Evolutionary conservation across 2,113 vertebrate genomes (phyloP), one percentile per base, ranked within the genome.

Genomic region (Leptobrachium ailaonicum): DNA sequence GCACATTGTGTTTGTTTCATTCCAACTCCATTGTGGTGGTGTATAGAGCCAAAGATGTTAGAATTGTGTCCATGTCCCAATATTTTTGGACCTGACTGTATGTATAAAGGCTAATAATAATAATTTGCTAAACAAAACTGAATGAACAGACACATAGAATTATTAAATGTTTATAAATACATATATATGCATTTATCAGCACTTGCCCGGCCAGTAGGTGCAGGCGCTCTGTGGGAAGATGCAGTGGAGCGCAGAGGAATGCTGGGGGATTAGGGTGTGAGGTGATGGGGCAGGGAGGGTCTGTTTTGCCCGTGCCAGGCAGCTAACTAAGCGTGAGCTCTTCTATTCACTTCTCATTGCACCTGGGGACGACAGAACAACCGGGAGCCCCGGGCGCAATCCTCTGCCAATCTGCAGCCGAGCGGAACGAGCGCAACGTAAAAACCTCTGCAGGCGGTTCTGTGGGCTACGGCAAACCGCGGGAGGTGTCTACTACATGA

Each of bases 261-360:
- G 64, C 66, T 53, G 63, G 60, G 71, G 66, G 71, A 81, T 75
- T 75, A 75, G 71, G 71, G 71, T 75, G 79, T 81, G 50, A 32
- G 56, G 6, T 53, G 50, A 41, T 58, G 54, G n/a, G 53, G 20
- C 6, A 73, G 77, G 77, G 60, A 72, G 60, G 77, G 53, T 72
- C 77, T 63, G 64, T 7, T n/a, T 75, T 82, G 47, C 47, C 62
- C 73, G 42, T 81, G 60, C 70, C 69, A 56, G n/a, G 70, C 60
- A 79, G 45, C 70, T 79, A 79, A 73, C 62, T 64, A 79, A 66
- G 69, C 77, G 62, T 79, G 64, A 66, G 44, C 10, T 43, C 47
- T 53, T n/a, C 20, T 56, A 64, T 42, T 72, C 77, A 73, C 77
- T 60, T 62, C 42, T 32, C 68, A 71, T 71, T 71, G 68, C 68